Evolutionary conservation across 2,888 invertebrate genomes (phyloP), one percentile per base, ranked within the genome.

Genomic region (Adelognathus sp.): DNA sequence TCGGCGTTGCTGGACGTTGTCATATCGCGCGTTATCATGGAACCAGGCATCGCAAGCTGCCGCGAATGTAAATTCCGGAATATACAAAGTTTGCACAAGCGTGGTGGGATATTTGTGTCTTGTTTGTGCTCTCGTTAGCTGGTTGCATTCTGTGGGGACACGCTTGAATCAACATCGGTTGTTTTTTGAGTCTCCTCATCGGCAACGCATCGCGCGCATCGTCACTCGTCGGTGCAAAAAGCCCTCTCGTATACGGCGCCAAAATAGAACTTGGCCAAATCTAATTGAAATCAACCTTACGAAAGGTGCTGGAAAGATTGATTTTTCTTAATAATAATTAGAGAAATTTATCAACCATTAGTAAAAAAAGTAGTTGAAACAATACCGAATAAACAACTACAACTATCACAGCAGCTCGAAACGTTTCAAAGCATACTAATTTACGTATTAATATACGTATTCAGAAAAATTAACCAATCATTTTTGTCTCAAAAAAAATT

Each of bases 221-320:
- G 50, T n/a, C 44, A 9, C 11, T 33, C 52, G 52, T 33, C 24
- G 18, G n/a, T 36, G 60, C 24, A 52, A 71, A 77, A 76, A 75
- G 74, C 63, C 58, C 31, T 31, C 31, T 67, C 66, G 76, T 81
- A 78, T 64, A 39, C 60, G 56, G 52, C 61, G 64, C 77, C 78
- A 82, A 84, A 86, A 81, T 83, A 80, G 79, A 74, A 81, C 70
- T 70, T 81, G 77, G 76, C 79, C n/a, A n/a, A n/a, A n/a, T n/a
- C n/a, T n/a, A 81, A 80, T 79, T 85, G 84, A 84, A 85, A 86
- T 86, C 80, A 80, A 80, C 36, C 50, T 41, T 11, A 18, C 52
- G 16, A 27, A 29, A 54, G 63, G 33, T 33, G 7, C 6, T n/a
- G 56, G 31, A 36, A 21, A 24, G 21, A 36, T 21, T n/a, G n/a